Evolutionary conservation across 92 coral and sea anemone genomes (phyloP).

Genomic region (Phenganax subtilis): DNA sequence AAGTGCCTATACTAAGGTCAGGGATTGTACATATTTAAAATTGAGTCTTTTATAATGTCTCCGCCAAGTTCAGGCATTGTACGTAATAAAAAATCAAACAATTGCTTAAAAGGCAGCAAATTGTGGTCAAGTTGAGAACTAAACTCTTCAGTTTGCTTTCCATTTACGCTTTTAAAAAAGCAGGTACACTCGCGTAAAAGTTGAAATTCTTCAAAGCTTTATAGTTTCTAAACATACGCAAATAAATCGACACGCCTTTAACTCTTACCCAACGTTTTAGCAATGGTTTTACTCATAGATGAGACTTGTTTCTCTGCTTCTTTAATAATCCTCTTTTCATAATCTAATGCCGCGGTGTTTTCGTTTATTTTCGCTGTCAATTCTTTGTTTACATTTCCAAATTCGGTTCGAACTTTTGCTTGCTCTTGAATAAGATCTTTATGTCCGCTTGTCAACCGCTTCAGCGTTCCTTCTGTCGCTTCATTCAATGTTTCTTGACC

Average conservation of each 20-base stretch:
- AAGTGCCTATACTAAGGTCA: no score
- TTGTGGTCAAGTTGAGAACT: no score
- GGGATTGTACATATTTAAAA: no score
- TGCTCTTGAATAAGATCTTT: constrained; percentile 65
- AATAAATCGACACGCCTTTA: neutral
- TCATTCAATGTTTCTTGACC: constrained; percentile 64
- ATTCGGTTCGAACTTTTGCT: constrained; percentile 57
- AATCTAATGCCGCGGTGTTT: constrained; percentile 61
- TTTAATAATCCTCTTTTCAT: constrained; percentile 67
- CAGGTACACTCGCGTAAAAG: no score
- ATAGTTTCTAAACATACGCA: no score
- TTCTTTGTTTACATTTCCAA: constrained; percentile 64
- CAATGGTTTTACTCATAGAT: constrained; percentile 66
- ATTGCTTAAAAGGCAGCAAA: no score
- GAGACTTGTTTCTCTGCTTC: constrained; percentile 67
- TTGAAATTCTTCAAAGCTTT: neutral
- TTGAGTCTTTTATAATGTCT: no score
- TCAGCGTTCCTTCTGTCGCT: constrained; percentile 65
- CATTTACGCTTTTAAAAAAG: no score
- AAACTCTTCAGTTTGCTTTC: no score
- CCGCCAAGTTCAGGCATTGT: no score
- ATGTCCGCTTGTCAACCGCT: constrained; percentile 82
- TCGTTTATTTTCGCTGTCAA: constrained; percentile 57
- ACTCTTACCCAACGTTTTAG: constrained; percentile 65
- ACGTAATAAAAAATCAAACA: no score